Evolutionary conservation across 1,140 invertebrate genomes (phyloP), one percentile per base, ranked within the genome.

Genomic region (Nasonia longicornis): DNA sequence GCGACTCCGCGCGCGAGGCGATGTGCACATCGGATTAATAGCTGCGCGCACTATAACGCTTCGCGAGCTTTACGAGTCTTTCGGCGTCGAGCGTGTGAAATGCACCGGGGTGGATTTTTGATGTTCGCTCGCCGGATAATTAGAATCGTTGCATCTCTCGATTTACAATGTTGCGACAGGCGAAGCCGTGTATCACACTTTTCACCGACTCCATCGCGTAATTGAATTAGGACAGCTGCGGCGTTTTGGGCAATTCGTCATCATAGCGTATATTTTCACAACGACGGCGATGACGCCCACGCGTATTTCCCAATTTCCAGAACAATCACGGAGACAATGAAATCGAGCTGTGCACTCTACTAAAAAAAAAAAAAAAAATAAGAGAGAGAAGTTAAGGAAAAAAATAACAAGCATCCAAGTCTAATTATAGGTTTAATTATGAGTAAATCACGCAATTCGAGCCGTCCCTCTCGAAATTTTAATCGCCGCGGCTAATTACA

Each of bases 381-480:
- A 20, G 16, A 52, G 48, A 52, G 48, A 52, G 48, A 52, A 52
- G 16, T 16, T 20, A 52, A 52, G 0, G 48, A 52, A 16, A 58
- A 58, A 58, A 58, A 16, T 20, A 58, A n/a, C 16, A 58, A 58
- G 20, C 52, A n/a, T 58, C 20, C 52, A 42, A 71, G 29, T 42
- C 35, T 42, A 71, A 71, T 71, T 71, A n/a, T 38, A 35, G 31
- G 26, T 71, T 71, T 42, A 71, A 71, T 71, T 71, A n/a, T 12
- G 31, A 35, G 69, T 42, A 10, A 67, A 42, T 71, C 31, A 14
- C 69, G 69, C 69, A 71, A 71, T 42, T 71, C 52, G 6, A 42
- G 38, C 69, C 69, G 35, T 7, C 20, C 69, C 11, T 42, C 69
- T 71, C 2, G 69, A 71, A 42, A 71, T 71, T 71, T 71, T 71